These are phyloP conservation scores for Pachycephala philippinensis DNA, from an alignment of 2,113 vertebrate genomes.

Conservation along the genomic window DNA sequence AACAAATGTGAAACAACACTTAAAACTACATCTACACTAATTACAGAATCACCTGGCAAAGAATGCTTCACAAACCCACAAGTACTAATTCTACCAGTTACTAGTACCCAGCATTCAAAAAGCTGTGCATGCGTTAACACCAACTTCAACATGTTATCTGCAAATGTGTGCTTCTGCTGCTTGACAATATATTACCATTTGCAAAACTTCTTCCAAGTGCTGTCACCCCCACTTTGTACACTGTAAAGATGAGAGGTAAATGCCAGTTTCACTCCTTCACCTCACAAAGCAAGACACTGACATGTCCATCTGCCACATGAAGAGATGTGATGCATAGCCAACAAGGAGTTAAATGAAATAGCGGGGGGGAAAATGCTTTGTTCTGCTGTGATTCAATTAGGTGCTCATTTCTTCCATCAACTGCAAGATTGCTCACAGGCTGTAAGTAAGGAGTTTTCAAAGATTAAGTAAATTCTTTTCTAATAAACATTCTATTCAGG, in stretches of 20 bases:
- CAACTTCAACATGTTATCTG: not conserved
- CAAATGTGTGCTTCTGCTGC: not conserved
- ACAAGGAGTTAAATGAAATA: not conserved
- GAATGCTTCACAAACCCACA: not conserved
- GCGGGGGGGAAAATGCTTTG: accelerated
- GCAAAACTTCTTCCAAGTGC: not conserved
- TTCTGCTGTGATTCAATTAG: not conserved
- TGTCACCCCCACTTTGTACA: not conserved
- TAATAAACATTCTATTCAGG: not conserved
- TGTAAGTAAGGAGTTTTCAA: not conserved
- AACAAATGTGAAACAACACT: not conserved
- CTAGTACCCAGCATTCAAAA: not conserved
- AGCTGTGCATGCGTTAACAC: not conserved
- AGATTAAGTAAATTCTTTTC: not conserved
- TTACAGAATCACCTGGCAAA: not conserved
- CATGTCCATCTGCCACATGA: not conserved
- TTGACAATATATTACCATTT: not conserved
- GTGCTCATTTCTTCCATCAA: not conserved
- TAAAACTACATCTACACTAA: not conserved
- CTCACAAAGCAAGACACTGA: not conserved
- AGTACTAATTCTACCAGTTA: not conserved
- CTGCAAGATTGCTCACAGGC: not conserved
- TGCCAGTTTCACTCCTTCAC: not conserved
- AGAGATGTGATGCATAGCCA: not conserved
- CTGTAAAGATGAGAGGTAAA: not conserved